Percentiles rank a stretch among this genome's conserved stretches.
phyloP scores from a whole-genome alignment of 2,797 vertebrate genomes.

The Acanthiza pusilla region DNA sequence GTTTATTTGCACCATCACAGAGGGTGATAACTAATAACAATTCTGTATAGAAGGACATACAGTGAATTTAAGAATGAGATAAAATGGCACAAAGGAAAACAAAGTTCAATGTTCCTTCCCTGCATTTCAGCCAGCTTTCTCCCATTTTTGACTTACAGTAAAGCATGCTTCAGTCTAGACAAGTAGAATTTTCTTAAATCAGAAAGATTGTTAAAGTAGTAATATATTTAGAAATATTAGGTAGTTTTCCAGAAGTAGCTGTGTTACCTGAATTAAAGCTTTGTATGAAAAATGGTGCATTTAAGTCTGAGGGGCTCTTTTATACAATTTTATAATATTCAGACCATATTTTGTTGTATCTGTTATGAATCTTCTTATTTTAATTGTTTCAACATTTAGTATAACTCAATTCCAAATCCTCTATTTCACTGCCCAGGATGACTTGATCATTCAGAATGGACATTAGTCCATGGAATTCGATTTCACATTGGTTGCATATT shows the following conservation, averaged over 20 bases:
- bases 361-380: background rate
- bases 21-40: background rate
- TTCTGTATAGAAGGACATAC: background rate
- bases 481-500: background rate
- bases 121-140: background rate
- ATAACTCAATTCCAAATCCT: background rate
- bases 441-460: background rate
- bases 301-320: background rate
- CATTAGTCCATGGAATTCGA: background rate
- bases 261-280: background rate
- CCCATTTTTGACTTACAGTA: background rate
- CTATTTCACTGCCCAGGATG: background rate
- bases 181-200: background rate
- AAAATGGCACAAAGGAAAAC: background rate
- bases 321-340: background rate
- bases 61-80: background rate
- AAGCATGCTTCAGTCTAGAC: background rate
- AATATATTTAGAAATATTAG: background rate
- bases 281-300: background rate
- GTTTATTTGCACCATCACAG: background rate
- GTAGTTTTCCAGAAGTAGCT: background rate
- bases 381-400: background rate
- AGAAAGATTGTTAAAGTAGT: background rate
- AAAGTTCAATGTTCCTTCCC: background rate
- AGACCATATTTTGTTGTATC: background rate